Base-by-base conservation (phyloP, 2,888 invertebrate genomes). In the Odontocolon sp. region DNA sequence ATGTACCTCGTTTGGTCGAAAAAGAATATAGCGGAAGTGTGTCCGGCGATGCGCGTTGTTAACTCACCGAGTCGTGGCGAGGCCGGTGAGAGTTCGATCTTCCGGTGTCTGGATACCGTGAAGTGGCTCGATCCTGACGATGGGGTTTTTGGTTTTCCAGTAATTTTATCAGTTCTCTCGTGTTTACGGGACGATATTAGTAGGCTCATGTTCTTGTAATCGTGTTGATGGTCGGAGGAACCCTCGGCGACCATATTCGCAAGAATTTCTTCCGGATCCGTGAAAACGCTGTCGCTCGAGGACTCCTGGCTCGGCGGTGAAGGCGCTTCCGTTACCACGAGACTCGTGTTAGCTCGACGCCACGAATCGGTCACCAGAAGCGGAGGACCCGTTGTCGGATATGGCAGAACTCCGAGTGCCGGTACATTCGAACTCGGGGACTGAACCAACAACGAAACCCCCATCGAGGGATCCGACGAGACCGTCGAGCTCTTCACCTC, bases 211-310 rank as follows among this genome's bases (percentile, higher is more conserved):
- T n/a, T n/a, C n/a, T 67, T 40, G 74, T 69, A 18, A 67, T 57
- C 57, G 59, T 61, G 80, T 67, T 74, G 80, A 77, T 79, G 83
- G 82, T 50, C 82, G 67, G 78, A 79, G 83, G 71, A 80, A 77
- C 59, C 78, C 54, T 70, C 85, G 77, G 93, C 92, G 9, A 90
- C 89, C 85, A 91, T 91, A 80, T 92, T 93, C 84, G 73, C 31
- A 40, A 71, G 21, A 54, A 61, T 74, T 56, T 85, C 85, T 14
- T 88, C 88, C 5, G 95, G 94, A 90, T 95, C 95, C 83, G 95
- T 95, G 91, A 95, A 95, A 89, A 95, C 93, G 87, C 95, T 95
- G 85, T 94, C 94, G 77, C 93, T 93, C 90, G 94, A 95, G 80
- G 94, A 94, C 80, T 92, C 93, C 86, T 91, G 92, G 86, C 92